Evolutionary conservation across 2,888 invertebrate genomes (phyloP), one percentile per base, ranked within the genome.

Genomic region (Melanostoma mellinum): DNA sequence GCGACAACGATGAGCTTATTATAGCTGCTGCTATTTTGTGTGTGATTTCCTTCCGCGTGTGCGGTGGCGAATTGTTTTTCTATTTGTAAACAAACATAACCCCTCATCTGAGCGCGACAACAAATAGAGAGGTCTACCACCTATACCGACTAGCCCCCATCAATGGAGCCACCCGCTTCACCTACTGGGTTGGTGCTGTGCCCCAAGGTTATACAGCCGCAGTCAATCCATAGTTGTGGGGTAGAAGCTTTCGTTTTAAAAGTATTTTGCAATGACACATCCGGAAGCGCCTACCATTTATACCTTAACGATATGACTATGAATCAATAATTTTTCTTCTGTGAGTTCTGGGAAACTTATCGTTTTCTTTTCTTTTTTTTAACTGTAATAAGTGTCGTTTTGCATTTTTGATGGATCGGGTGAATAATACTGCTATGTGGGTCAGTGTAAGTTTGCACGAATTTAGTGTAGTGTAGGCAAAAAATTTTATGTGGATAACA

Each of bases 71-170:
- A 69, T 73, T 82, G 53, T 74, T 73, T 84, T 65, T 78, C 84
- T 79, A 84, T 76, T 75, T 65, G 79, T 84, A 79, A 79, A 74
- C 84, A 79, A 84, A 79, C 20, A 20, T 20, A 44, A 68, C 44
- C 46, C 20, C 60, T 50, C 63, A 77, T 82, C 73, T 63, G 78
- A 72, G 75, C 69, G 80, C 75, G 69, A 56, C 63, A 30, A 6
- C n/a, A 20, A 20, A 20, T 1, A 20, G 20, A 20, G 20, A 20
- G 20, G 20, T 20, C 20, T 20, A 20, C 20, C 20, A 20, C 20
- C 20, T 20, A 20, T 38, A 61, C 10, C 52, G 42, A n/a, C 44
- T 33, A 6, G 33, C 4, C 52, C 9, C 20, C 20, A 35, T 33
- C 38, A 53, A 20, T 46, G 10, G 56, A 36, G 46, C 52, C 40